Base-by-base conservation (phyloP, 2,888 invertebrate species). In the Andricus curvator region DNA sequence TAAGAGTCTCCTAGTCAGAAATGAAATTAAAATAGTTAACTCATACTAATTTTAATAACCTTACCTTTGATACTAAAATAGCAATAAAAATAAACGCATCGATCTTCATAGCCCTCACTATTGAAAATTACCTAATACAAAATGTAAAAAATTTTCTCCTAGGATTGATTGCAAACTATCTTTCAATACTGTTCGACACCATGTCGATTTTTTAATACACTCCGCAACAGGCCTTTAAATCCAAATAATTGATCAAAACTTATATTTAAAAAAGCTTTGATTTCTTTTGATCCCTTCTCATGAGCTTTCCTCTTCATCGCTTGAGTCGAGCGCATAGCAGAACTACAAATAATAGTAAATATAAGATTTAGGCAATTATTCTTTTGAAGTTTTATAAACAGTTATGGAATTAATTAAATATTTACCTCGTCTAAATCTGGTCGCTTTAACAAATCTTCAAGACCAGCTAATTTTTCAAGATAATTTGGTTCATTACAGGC, bases 391-490 rank as follows among this genome's bases (percentile, higher is more conserved):
- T 64, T 37, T 25, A 37, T 17, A 22, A 79, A 15, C n/a, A 70
- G 62, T 60, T 56, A 56, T 48, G 25, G 5, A 66, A 22, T 67
- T 56, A 29, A 33, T 77, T 80, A 60, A 60, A 51, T 56, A 62
- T 65, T 77, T 85, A 92, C 92, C 88, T 92, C 91, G n/a, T 92
- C 92, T 33, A 92, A 82, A 80, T 90, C 90, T 2, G 92, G 88
- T 80, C 90, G 88, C 44, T 90, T 91, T 4, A 92, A 84, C 51
- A 93, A 84, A 77, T 92, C 89, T 13, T 93, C 92, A 15, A 96
- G 91, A 1, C 96, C 96, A 17, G 95, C 94, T n/a, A 96, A 85
- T 78, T 94, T 93, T 89, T 96, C 96, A 70, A 96, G 92, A 87
- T 94, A 94, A 77, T 93, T 93, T 1, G 95, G 94, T 83, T 94